phyloP scores from a whole-genome alignment of 2,797 vertebrate genomes.

The Pteronotus mesoamericanus region DNA sequence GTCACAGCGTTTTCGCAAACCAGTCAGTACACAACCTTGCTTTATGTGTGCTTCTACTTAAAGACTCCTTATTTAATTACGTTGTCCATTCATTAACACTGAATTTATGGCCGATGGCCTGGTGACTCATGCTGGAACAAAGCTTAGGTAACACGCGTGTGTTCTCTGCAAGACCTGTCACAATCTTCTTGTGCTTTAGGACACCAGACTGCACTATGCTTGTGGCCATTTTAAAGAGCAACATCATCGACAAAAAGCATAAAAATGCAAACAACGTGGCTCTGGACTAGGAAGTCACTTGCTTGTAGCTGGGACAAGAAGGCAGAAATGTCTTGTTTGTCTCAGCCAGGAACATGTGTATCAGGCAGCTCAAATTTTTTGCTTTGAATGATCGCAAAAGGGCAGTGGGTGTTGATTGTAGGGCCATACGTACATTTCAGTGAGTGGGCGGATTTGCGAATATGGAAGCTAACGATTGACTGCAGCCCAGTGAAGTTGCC shows the following conservation, averaged over 20 bases:
- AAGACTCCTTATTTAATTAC: neutral
- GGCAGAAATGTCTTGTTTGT: neutral
- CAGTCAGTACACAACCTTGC: neutral
- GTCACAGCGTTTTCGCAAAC: neutral
- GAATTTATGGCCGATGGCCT: neutral
- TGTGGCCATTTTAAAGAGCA: neutral
- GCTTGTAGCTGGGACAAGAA: rapidly evolving
- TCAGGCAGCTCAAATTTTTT: rapidly evolving
- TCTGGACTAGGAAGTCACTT: rapidly evolving
- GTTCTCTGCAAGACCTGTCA: too few species aligned
- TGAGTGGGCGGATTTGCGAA: neutral
- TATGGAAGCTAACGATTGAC: rapidly evolving
- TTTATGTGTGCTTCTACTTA: neutral
- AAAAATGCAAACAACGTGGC: neutral
- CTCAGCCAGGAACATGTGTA: rapidly evolving
- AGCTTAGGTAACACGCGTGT: rapidly evolving
- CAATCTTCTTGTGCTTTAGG: neutral
- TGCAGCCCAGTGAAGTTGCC: neutral
- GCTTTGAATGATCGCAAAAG: neutral
- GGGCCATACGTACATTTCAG: neutral
- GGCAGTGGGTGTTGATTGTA: rapidly evolving
- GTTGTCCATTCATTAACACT: rapidly evolving
- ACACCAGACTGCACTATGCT: neutral
- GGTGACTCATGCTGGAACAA: neutral
- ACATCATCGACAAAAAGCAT: neutral